Conservation (phyloP, 2,797 vertebrate genomes). For the Gadopsis bispinosus region DNA sequence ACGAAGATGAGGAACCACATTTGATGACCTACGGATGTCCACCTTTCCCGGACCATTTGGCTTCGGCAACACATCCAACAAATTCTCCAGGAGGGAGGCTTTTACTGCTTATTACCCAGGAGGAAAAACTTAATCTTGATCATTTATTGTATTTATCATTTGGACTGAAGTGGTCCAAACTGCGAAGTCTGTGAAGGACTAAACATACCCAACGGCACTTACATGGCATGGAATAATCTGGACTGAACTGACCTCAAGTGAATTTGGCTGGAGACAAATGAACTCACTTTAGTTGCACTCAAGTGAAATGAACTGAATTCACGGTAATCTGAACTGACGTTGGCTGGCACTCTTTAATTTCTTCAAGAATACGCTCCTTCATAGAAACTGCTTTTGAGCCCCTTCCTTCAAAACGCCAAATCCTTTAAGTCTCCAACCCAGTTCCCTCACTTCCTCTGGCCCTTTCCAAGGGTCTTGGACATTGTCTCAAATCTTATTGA, state of each 20-base stretch:
- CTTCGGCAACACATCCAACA: constrained; percentile 35
- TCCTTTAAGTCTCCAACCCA: constrained; percentile 22
- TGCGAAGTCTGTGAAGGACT: constrained; percentile 32
- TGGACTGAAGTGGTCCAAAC: constrained; percentile 27
- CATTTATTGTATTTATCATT: constrained; percentile 24
- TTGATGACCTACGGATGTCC: constrained; percentile 62
- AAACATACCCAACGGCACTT: constrained; percentile 30
- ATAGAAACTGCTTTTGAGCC: constrained; percentile 54
- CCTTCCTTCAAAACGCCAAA: constrained; percentile 46
- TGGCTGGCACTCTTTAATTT: constrained; percentile 35
- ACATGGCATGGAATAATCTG: constrained; percentile 52
- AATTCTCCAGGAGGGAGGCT: constrained; percentile 38
- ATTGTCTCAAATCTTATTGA: constrained; percentile 48
- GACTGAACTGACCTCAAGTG: constrained; percentile 44
- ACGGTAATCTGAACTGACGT: constrained; percentile 27
- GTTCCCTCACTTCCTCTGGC: constrained; percentile 47
- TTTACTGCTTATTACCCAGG: constrained; percentile 26
- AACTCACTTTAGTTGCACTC: constrained; percentile 27
- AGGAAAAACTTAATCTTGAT: constrained; percentile 25
- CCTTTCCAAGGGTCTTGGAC: constrained; percentile 66
- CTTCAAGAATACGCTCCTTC: constrained; percentile 36
- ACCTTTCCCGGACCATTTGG: constrained; percentile 26
- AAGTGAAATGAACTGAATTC: constrained; percentile 53
- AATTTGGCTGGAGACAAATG: constrained; percentile 37
- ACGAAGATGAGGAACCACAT: constrained; percentile 64